Evolutionary conservation across 2,113 vertebrate genomes (phyloP), one percentile per base, ranked within the genome.

Genomic region (Phyllostomus hastatus): DNA sequence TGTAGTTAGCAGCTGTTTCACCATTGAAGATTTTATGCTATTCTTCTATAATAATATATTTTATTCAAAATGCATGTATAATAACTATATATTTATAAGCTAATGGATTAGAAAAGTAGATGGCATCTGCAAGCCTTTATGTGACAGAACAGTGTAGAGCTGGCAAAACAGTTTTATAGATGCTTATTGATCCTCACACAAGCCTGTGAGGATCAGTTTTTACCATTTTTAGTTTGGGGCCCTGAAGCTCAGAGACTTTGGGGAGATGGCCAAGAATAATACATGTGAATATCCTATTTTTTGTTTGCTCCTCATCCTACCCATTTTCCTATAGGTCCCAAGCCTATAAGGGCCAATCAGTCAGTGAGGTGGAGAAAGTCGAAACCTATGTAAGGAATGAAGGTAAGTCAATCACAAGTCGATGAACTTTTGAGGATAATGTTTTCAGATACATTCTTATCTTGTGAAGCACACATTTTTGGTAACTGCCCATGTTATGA

Each of bases 121-220:
- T 41, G 61, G 6, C 33, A 3, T 86, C 41, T 93, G 54, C 19
- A 69, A 59, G 50, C 26, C 38, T 90, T 93, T 41, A 72, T 0
- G 4, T 26, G 82, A 72, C 24, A 88, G 66, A 90, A n/a, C 19
- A 79, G 24, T 86, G 75, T 82, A 28, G 48, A 66, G n/a, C 54
- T 69, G 26, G 19, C 61, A 92, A 94, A 97, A 72, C 41, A 66
- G 28, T 96, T 94, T 81, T 83, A 95, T 41, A 89, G 31, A n/a
- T 75, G 4, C 5, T 59, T 7, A 38, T 75, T 48, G 38, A 83
- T n/a, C 80, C 82, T 94, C 90, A 96, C 94, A 95, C 91, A 96
- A 43, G 48, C 90, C 92, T 91, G 76, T 78, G 85, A 97, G 91
- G 64, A n/a, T 64, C 81, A 69, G 4, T 28, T 26, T 43, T 15